These are phyloP conservation scores for Crocallis elinguaria DNA, from an alignment of 2,888 invertebrate species.

Conservation along the genomic window DNA sequence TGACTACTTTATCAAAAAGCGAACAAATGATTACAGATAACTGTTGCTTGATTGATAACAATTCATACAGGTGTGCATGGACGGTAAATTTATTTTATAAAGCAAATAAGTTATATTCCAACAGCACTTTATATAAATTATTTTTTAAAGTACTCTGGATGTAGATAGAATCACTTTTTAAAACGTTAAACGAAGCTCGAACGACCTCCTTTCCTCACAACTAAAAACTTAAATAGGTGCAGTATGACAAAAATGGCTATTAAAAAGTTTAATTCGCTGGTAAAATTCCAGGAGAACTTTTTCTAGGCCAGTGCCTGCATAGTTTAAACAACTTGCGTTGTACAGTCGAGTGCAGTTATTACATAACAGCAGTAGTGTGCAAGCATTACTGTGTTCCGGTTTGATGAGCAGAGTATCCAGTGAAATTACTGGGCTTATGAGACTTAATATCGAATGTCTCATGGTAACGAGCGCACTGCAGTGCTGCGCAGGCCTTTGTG, in stretches of 20 bases:
- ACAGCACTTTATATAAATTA: conserved; percentile 1
- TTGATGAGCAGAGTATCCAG: too few relatives aligned
- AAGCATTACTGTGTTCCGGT: too few relatives aligned
- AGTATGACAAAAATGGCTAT: conserved; percentile 41
- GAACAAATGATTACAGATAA: conserved; percentile 30
- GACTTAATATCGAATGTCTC: too few relatives aligned
- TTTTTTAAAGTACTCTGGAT: not conserved
- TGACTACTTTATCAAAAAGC: conserved; percentile 17
- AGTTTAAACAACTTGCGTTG: conserved; percentile 48
- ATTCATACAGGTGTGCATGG: too few relatives aligned
- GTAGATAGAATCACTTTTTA: conserved; percentile 11
- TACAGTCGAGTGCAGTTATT: conserved; percentile 51
- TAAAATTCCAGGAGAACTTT: conserved; percentile 47
- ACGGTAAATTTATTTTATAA: too few relatives aligned
- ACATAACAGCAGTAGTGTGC: too few relatives aligned
- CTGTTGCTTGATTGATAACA: conserved; percentile 12
- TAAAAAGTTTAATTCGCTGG: conserved; percentile 46
- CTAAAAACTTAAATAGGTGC: conserved; percentile 30
- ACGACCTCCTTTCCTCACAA: conserved; percentile 17
- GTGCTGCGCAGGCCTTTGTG: too few relatives aligned
- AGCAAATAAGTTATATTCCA: too few relatives aligned
- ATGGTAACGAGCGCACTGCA: too few relatives aligned
- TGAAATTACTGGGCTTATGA: too few relatives aligned
- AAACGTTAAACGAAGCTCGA: conserved; percentile 17
- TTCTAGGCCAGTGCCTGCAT: conserved; percentile 43